Percentiles rank a stretch among this genome's conserved stretches.
These are phyloP conservation scores for Sebastes matsubarae DNA, from an alignment of 2,797 vertebrate species.

Conservation along the genomic window DNA sequence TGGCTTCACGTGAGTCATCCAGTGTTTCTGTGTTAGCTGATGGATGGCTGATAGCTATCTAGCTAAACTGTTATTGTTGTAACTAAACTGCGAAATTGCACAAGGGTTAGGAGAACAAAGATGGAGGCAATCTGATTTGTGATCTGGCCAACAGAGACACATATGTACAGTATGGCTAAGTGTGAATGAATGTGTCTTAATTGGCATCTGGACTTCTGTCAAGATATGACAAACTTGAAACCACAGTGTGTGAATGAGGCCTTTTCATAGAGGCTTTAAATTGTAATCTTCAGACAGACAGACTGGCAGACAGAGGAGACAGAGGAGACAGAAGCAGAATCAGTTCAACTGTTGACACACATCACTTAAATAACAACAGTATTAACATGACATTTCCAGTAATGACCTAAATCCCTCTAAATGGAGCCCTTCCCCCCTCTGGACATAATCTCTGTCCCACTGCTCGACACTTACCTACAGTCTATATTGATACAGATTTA, in stretches of 20 bases:
- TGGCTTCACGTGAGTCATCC: not conserved
- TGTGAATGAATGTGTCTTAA: not conserved
- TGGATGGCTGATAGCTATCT: not conserved
- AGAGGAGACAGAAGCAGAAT: not conserved
- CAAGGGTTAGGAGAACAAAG: not conserved
- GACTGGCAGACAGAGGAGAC: not conserved
- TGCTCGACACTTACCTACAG: not conserved
- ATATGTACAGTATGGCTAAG: too few relatives aligned
- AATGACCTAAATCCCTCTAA: conserved; percentile 61
- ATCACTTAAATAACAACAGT: conserved; percentile 44
- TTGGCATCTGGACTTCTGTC: not conserved
- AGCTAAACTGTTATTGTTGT: not conserved
- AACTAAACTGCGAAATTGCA: not conserved
- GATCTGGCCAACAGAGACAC: not conserved
- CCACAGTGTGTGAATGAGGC: not conserved
- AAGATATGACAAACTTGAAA: not conserved
- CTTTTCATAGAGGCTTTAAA: not conserved
- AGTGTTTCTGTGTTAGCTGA: not conserved
- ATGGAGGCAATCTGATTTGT: not conserved
- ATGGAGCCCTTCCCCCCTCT: conserved; percentile 44
- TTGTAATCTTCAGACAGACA: not conserved
- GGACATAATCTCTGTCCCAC: conserved; percentile 39
- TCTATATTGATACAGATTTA: not conserved
- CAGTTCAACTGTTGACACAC: conserved; percentile 26
- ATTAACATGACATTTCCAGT: conserved; percentile 51